Evolutionary conservation across 1,140 invertebrate genomes (phyloP), one percentile per base, ranked within the genome.

Genomic region (Megalonaias nervosa): DNA sequence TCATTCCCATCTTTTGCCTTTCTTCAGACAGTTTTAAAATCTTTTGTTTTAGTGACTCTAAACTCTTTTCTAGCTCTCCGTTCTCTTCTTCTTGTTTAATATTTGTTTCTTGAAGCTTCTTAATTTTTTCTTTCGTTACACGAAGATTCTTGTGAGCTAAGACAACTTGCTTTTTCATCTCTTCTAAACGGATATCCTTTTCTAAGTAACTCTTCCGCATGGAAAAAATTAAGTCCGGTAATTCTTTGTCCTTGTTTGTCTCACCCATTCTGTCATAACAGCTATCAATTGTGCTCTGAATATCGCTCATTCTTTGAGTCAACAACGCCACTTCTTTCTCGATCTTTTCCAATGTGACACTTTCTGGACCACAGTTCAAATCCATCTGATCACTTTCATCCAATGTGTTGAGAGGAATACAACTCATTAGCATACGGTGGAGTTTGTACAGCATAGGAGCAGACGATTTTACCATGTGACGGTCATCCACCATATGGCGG

Each of bases 241-340:
- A 38, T 21, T 73, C 70, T 14, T 57, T 23, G 15, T 62, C 69
- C 48, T 61, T 72, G 23, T 64, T 69, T 13, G 57, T 48, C 58
- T 73, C 76, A 13, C 76, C 76, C 6, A 78, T n/a, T n/a, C 74
- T 78, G 60, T 78, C 76, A 61, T 78, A 78, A 58, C 76, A 78
- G 21, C 2, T 73, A 23, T 78, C 76, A 26, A 78, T 68, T 15
- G 69, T 68, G 26, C 64, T 31, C 58, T 78, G 66, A 15, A 78
- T 23, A 26, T 78, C 76, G 9, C 69, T 58, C 17, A 78, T 71
- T 38, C 76, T 55, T 69, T 74, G 55, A 64, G 74, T 65, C 21
- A 78, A n/a, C 21, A 60, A 60, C 12, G 26, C 6, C 6, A 72
- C 71, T 62, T 78, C 76, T 57, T 67, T 78, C 48, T 78, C 76